A percentile compares a stretch with the other conserved stretches of the same genome.
phyloP scores from a whole-genome alignment of 2,888 invertebrate genomes.

The Hyposoter dolosus region DNA sequence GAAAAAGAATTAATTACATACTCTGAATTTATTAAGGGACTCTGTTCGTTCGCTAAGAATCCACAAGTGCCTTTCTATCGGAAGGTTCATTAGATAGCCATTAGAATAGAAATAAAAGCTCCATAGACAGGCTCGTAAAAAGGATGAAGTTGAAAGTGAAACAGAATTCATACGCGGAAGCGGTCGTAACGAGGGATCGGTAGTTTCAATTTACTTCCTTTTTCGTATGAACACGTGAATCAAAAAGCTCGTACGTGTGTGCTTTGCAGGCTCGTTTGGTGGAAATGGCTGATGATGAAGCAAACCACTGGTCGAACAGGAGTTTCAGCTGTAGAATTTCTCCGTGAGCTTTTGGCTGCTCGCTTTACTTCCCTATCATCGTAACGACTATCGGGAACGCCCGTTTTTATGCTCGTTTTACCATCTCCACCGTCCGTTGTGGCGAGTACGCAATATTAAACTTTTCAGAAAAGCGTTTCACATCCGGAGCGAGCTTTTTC shows the following conservation, averaged over 20 bases:
- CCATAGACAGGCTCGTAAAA: background rate
- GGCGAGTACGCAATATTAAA: slow-evolving; percentile 55
- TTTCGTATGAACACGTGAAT: slow-evolving; percentile 3
- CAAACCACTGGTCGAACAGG: slow-evolving; percentile 39
- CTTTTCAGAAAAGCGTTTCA: slow-evolving; percentile 54
- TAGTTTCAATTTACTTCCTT: slow-evolving; percentile 20
- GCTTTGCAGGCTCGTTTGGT: slow-evolving; percentile 10
- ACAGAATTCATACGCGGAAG: background rate
- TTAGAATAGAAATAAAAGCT: background rate
- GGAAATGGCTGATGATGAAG: slow-evolving; percentile 36
- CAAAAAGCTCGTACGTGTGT: slow-evolving; percentile 28
- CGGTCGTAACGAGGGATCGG: slow-evolving; percentile 5
- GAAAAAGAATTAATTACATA: background rate
- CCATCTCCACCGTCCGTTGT: background rate
- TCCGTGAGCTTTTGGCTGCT: slow-evolving; percentile 21
- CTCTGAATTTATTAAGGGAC: too few species aligned
- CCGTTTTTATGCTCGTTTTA: slow-evolving; percentile 48
- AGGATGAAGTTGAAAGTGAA: background rate
- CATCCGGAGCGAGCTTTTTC: background rate
- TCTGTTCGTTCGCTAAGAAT: background rate
- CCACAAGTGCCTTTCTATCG: background rate
- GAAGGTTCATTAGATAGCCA: background rate
- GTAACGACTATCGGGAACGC: slow-evolving; percentile 57
- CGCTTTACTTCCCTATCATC: slow-evolving; percentile 30
- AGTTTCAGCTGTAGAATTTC: slow-evolving; percentile 44